These are phyloP conservation scores for Eubasilissa regina DNA, from an alignment of 1,140 invertebrate species.

Conservation along the genomic window DNA sequence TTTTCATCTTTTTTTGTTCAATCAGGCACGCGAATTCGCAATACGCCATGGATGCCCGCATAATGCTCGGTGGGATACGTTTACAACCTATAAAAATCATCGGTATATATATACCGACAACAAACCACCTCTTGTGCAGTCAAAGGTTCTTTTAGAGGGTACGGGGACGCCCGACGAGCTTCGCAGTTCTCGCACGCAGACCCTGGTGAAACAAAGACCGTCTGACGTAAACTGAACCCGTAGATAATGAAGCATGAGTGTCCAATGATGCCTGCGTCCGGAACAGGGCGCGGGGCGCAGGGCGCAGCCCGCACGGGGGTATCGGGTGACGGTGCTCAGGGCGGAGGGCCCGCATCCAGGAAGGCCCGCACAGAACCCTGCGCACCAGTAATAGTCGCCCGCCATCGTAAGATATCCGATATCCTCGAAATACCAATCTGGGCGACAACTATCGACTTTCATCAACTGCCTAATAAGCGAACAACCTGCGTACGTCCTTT, in stretches of 20 bases:
- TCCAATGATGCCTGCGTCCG: constrained; percentile 22
- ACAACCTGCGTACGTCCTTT: constrained; percentile 37
- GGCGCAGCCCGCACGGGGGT: constrained; percentile 23
- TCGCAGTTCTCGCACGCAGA: not conserved
- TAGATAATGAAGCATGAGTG: constrained; percentile 19
- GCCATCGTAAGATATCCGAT: constrained; percentile 10
- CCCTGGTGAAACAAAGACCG: not conserved
- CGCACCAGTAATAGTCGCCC: not conserved
- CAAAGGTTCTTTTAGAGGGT: not conserved
- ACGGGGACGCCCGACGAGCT: not conserved
- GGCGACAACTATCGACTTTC: constrained; percentile 39
- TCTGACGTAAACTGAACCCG: not conserved
- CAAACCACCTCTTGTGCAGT: not conserved
- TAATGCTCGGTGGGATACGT: not conserved
- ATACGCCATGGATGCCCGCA: constrained; percentile 17
- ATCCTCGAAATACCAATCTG: constrained; percentile 16
- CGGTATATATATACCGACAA: no score
- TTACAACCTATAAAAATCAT: no score
- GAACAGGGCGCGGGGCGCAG: no score
- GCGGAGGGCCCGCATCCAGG: constrained; percentile 19
- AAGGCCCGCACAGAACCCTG: not conserved
- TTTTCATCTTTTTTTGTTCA: no score
- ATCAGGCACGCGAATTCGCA: no score
- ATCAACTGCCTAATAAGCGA: constrained; percentile 29
- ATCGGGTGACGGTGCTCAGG: constrained; percentile 1